Evolutionary conservation across 2,797 vertebrate genomes (phyloP).

Genomic region (Zenarchopterus dispar): DNA sequence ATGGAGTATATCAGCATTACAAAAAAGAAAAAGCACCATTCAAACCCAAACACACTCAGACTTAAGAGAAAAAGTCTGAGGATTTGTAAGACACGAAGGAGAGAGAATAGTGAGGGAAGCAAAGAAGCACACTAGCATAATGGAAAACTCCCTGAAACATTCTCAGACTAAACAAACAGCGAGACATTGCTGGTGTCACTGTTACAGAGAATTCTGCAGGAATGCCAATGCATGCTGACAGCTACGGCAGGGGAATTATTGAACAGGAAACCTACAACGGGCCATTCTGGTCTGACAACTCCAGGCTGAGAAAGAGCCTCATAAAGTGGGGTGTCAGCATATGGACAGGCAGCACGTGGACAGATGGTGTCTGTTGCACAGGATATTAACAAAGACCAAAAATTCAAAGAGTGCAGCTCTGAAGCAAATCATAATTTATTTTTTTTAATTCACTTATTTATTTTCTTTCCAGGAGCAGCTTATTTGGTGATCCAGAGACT

Average conservation of each 20-base stretch:
- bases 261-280: not conserved
- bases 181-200: not conserved
- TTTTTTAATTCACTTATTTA: no score
- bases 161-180: not conserved
- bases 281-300: constrained; percentile 2
- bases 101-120: not conserved
- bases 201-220: not conserved
- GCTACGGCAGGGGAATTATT: not conserved
- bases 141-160: not conserved
- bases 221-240: constrained; percentile 5
- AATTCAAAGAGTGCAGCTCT: not conserved
- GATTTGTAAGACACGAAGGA: no score
- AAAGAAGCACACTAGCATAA: not conserved
- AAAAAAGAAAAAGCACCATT: not conserved
- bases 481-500: no score
- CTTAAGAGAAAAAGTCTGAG: not conserved
- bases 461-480: no score
- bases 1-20: no score
- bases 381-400: constrained; percentile 2
- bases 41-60: not conserved
- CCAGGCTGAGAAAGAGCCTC: not conserved
- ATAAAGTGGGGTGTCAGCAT: constrained; percentile 1
- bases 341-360: not conserved
- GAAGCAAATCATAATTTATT: not conserved
- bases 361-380: not conserved